These are phyloP conservation scores for Hemitrygon akajei DNA, from an alignment of 2,797 vertebrate species.

Conservation along the genomic window DNA sequence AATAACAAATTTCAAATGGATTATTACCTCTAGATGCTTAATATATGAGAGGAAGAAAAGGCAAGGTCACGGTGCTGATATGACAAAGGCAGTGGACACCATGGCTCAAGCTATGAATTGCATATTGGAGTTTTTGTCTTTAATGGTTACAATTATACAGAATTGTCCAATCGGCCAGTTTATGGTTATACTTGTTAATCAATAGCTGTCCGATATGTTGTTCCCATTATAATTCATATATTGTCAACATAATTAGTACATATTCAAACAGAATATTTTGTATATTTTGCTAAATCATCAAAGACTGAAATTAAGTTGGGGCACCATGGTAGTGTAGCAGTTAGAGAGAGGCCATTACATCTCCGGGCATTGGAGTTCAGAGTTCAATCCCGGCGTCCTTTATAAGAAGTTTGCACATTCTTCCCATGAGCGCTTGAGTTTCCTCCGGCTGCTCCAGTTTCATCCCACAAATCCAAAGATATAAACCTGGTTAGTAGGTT, in stretches of 20 bases:
- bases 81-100: background rate
- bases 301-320: background rate
- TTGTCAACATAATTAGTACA: background rate
- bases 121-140: background rate
- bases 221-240: background rate
- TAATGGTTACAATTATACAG: background rate
- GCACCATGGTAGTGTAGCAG: too few relatives aligned
- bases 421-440: too few relatives aligned
- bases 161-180: background rate
- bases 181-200: background rate
- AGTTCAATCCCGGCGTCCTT: too few relatives aligned
- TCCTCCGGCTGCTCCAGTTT: too few relatives aligned
- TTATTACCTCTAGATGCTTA: conserved; percentile 33
- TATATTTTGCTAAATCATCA: too few relatives aligned
- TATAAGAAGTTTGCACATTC: too few relatives aligned
- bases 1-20: conserved; percentile 35
- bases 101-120: background rate
- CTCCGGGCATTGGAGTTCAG: too few relatives aligned
- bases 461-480: too few relatives aligned
- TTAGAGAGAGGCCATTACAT: too few relatives aligned
- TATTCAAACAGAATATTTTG: background rate
- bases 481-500: too few relatives aligned
- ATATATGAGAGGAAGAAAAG: background rate
- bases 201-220: background rate
- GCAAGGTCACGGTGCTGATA: background rate